Evolutionary conservation across 2,797 vertebrate genomes (phyloP).

Genomic region (Gorsachius magnificus): DNA sequence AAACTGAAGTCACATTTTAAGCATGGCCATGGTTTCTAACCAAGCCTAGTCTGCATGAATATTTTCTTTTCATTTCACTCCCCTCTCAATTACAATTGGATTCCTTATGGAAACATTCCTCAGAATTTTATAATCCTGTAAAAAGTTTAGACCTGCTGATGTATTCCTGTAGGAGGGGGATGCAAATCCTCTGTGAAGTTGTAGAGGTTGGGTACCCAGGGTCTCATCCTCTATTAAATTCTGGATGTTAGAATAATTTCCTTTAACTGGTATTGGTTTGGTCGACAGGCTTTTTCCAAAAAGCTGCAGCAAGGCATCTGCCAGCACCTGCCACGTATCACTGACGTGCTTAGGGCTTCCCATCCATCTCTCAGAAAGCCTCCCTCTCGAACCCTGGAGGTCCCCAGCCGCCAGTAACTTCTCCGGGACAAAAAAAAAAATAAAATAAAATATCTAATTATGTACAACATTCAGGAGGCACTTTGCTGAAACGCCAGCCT

Average conservation of each 20-base stretch:
- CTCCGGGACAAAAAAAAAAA: not conserved
- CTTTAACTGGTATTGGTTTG: not conserved
- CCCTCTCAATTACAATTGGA: conserved; percentile 1
- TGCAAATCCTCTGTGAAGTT: not conserved
- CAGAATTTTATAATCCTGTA: conserved; percentile 26
- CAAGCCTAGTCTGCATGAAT: not conserved
- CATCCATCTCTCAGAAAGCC: not conserved
- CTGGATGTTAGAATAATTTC: not conserved
- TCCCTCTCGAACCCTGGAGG: not conserved
- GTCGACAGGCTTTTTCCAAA: not conserved
- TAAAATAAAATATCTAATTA: conserved; percentile 65
- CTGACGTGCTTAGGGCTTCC: not conserved
- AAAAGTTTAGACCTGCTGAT: not conserved
- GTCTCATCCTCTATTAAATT: not conserved
- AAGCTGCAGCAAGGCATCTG: not conserved
- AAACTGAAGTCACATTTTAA: conserved; percentile 2
- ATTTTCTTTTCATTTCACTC: conserved; percentile 49
- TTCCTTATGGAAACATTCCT: conserved; percentile 38
- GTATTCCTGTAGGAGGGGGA: not conserved
- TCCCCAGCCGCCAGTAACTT: conserved; percentile 5
- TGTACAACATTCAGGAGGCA: conserved; percentile 47
- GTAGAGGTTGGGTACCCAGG: not conserved
- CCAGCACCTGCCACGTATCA: not conserved
- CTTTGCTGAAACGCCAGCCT: conserved; percentile 21
- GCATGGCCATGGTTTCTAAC: not conserved